Evolutionary conservation across 2,888 invertebrate species (phyloP).

Genomic region (Andrena chrysosceles): DNA sequence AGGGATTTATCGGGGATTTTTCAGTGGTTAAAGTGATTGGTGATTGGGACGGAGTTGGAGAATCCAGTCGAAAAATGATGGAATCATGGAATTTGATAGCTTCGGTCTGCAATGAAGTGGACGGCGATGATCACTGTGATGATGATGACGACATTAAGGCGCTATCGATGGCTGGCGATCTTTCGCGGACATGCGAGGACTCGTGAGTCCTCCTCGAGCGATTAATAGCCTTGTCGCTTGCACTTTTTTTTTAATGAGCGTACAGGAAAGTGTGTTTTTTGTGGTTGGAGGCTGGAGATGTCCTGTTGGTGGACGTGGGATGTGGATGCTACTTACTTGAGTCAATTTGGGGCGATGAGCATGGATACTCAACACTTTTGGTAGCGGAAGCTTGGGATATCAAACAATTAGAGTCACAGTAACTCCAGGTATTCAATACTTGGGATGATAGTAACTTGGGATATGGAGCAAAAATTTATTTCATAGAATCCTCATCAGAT

Average conservation of each 20-base stretch:
- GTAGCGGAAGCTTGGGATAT: too few species aligned
- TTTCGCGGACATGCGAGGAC: constrained; percentile 15
- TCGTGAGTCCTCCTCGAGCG: constrained; percentile 4
- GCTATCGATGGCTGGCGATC: constrained; percentile 44
- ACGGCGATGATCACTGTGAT: constrained; percentile 29
- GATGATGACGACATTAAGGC: constrained; percentile 60
- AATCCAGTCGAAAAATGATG: constrained; percentile 1
- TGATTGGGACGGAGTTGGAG: not conserved
- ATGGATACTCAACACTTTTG: too few species aligned
- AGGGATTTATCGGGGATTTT: too few species aligned
- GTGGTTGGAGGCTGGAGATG: not conserved
- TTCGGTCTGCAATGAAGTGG: constrained; percentile 8
- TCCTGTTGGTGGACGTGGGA: not conserved
- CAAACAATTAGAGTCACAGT: not conserved
- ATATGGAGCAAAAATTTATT: not conserved
- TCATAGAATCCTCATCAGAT: not conserved
- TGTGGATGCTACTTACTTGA: not conserved
- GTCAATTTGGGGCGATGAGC: not conserved
- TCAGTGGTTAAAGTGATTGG: not conserved
- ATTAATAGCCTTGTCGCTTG: constrained; percentile 15
- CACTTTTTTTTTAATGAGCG: not conserved
- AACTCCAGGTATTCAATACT: not conserved
- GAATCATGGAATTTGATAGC: constrained; percentile 27
- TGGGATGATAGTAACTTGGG: not conserved
- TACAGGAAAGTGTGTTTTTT: constrained; percentile 3